Conservation (phyloP, 2,797 vertebrate genomes). For the Sebastes dallii region DNA sequence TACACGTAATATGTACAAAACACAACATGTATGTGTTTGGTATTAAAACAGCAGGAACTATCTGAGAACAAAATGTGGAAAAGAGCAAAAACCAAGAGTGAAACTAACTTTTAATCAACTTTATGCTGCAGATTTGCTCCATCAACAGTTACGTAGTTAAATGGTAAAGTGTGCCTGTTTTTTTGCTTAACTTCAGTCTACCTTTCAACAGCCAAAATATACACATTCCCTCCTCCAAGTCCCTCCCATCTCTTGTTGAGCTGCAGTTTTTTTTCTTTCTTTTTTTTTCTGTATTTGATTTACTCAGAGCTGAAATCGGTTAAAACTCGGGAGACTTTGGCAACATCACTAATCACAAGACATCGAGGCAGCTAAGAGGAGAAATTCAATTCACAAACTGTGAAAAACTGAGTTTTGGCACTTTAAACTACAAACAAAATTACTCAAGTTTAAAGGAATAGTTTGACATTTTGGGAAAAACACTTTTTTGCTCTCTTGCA, state of each 20-base stretch:
- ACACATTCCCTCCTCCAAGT: not conserved
- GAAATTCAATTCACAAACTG: not conserved
- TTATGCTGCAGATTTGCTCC: not conserved
- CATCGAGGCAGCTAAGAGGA: not conserved
- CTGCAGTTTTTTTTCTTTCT: not conserved
- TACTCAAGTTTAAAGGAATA: not conserved
- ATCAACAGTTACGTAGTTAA: not conserved
- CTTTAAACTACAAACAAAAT: not conserved
- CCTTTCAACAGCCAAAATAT: not conserved
- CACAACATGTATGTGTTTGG: slow-evolving; percentile 4
- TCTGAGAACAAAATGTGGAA: not conserved
- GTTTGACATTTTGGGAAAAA: not conserved
- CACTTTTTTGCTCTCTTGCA: not conserved
- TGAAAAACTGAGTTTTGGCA: not conserved
- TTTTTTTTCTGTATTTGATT: not conserved
- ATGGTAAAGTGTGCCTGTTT: not conserved
- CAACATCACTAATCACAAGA: not conserved
- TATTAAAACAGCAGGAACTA: slow-evolving; percentile 19
- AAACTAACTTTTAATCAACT: slow-evolving; percentile 8
- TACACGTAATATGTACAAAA: slow-evolving; percentile 43
- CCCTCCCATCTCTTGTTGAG: not conserved
- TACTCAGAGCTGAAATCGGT: not conserved
- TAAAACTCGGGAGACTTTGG: slow-evolving; percentile 22
- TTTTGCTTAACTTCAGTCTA: slow-evolving; percentile 3
- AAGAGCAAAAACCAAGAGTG: not conserved